Evolutionary conservation across 2,113 vertebrate genomes (phyloP).

Genomic region (Clarias batrachus): DNA sequence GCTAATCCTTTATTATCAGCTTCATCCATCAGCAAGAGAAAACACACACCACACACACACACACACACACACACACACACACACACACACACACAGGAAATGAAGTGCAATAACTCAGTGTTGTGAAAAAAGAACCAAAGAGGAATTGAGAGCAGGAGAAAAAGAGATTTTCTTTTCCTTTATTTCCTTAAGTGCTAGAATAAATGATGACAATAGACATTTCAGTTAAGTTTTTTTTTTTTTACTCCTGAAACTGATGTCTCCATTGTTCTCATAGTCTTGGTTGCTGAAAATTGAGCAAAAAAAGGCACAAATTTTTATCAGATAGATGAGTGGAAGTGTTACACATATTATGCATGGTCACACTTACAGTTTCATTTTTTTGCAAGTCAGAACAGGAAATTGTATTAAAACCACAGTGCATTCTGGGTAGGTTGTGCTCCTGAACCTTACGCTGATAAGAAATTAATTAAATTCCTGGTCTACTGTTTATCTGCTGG

Average conservation of each 20-base stretch:
- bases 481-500: background rate
- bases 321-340: background rate
- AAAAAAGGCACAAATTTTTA: background rate
- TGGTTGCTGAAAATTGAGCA: background rate
- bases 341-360: background rate
- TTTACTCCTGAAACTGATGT: background rate
- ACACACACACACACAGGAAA: background rate
- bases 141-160: background rate
- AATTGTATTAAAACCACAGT: background rate
- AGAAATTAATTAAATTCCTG: background rate
- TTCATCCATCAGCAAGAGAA: conserved; percentile 8
- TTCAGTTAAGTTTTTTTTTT: background rate
- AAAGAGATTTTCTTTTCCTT: background rate
- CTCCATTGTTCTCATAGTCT: background rate
- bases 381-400: conserved; percentile 1
- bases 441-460: background rate
- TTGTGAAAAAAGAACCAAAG: background rate
- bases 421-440: background rate
- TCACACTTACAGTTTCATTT: background rate
- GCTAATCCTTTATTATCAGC: conserved; percentile 51
- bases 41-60: conserved; percentile 34
- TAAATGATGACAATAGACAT: background rate
- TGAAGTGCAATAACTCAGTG: background rate
- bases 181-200: background rate
- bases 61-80: conserved; percentile 34